Evolutionary conservation across 2,797 vertebrate genomes (phyloP), one percentile per base, ranked within the genome.

Genomic region (Channa striata): DNA sequence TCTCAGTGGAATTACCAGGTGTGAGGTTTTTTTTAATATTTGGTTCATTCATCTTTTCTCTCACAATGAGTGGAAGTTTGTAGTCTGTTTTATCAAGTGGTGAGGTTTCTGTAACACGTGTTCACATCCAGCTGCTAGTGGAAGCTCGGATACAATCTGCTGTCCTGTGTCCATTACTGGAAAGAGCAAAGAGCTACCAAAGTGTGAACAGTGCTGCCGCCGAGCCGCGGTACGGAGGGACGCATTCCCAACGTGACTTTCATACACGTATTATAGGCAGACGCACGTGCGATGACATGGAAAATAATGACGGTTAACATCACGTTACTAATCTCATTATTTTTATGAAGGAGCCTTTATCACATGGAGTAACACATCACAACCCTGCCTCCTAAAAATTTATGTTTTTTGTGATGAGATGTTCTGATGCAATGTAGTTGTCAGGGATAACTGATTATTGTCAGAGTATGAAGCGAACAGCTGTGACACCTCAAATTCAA

Each of bases 51-150:
- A 48, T 73, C 65, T 58, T 61, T 68, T 20, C 48, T 66, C 53
- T 66, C 47, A 33, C 51, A 77, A 42, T 1, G 34, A 61, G 16
- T 44, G 62, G 30, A 65, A 60, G 69, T 49, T 52, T 44, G 20
- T 3, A 40, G 50, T n/a, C 23, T 3, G 9, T 48, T 49, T 30
- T 51, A 65, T 52, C 70, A 72, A 83, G 80, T 49, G 39, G 56
- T 25, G 54, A 56, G 23, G 48, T 52, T 48, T 25, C 59, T 66
- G 50, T 59, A 36, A 51, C 67, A 14, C 47, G 59, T 74, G 76
- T 60, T 74, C 37, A 33, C 42, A 44, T 77, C 77, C 73, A 12
- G 72, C 81, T 74, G 80, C 74, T 67, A 33, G 48, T 57, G 42
- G 64, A 67, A 37, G 11, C 61, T 44, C 62, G 0, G 64, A 59